Conservation (phyloP, 1,140 invertebrate genomes). For the Macrosteles quadrilineatus region DNA sequence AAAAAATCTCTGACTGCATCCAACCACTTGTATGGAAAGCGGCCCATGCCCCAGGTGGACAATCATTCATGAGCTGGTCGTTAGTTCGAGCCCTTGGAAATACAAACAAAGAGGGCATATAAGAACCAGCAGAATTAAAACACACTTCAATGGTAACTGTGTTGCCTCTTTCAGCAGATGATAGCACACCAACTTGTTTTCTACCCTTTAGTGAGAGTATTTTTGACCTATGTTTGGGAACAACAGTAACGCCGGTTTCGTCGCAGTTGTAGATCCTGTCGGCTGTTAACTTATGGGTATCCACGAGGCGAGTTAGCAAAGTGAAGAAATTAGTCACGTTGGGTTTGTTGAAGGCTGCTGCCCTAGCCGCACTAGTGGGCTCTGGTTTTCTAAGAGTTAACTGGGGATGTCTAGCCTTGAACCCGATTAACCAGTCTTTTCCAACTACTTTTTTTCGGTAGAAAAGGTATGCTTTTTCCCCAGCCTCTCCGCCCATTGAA, state of each 20-base stretch:
- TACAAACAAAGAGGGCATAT: constrained; percentile 51
- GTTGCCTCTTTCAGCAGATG: constrained; percentile 46
- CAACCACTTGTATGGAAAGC: constrained; percentile 46
- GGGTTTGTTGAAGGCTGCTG: constrained; percentile 13
- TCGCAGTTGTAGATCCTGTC: constrained; percentile 2
- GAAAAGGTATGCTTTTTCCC: neutral
- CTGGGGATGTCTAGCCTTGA: constrained; percentile 44
- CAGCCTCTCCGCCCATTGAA: neutral
- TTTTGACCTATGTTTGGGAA: constrained; percentile 43
- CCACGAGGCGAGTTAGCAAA: neutral
- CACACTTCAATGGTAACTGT: constrained; percentile 45
- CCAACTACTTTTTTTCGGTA: neutral
- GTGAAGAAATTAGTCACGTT: neutral
- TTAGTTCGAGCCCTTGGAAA: constrained; percentile 48
- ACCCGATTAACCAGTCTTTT: constrained; percentile 41
- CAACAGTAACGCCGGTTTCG: constrained; percentile 44
- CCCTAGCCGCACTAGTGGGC: constrained; percentile 36
- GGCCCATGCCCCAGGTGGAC: constrained; percentile 45
- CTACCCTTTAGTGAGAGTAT: constrained; percentile 42
- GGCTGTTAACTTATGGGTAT: constrained; percentile 10
- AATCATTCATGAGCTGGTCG: constrained; percentile 26
- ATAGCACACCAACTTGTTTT: constrained; percentile 44
- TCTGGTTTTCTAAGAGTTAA: constrained; percentile 31
- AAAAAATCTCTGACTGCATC: constrained; percentile 45
- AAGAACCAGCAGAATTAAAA: constrained; percentile 48